Evolutionary conservation across 2,797 vertebrate genomes (phyloP).

Genomic region (Gobio occitaniae): DNA sequence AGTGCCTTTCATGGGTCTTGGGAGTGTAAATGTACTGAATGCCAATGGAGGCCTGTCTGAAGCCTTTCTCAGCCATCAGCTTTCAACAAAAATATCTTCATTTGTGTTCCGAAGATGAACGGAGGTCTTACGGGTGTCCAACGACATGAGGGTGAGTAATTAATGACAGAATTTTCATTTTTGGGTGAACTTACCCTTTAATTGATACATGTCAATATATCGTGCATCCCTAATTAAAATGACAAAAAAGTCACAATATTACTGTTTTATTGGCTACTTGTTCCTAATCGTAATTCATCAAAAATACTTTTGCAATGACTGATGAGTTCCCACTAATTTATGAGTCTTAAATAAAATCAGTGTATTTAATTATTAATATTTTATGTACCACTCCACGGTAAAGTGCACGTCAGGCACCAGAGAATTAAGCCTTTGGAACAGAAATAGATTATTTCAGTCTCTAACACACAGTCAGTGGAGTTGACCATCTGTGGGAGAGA

Average conservation of each 20-base stretch:
- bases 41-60: too few species aligned
- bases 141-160: too few species aligned
- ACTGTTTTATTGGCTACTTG: neutral
- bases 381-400: neutral
- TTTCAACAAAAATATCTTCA: too few species aligned
- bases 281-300: neutral
- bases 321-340: neutral
- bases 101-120: too few species aligned
- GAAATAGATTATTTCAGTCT: slow-evolving; percentile 15
- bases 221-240: neutral
- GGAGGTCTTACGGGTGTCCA: too few species aligned
- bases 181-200: too few species aligned
- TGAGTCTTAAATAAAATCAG: neutral
- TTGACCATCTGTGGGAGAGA: slow-evolving; percentile 50
- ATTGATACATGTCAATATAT: neutral
- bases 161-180: too few species aligned
- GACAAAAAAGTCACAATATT: neutral
- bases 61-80: too few species aligned
- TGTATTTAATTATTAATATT: neutral
- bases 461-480: slow-evolving; percentile 6
- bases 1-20: too few species aligned
- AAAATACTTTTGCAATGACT: neutral
- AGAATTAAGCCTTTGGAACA: slow-evolving; percentile 42
- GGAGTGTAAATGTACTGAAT: too few species aligned
- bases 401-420: slow-evolving; percentile 20